Base-by-base conservation (phyloP, 2,888 invertebrate genomes). In the Sarcophaga variegata region DNA sequence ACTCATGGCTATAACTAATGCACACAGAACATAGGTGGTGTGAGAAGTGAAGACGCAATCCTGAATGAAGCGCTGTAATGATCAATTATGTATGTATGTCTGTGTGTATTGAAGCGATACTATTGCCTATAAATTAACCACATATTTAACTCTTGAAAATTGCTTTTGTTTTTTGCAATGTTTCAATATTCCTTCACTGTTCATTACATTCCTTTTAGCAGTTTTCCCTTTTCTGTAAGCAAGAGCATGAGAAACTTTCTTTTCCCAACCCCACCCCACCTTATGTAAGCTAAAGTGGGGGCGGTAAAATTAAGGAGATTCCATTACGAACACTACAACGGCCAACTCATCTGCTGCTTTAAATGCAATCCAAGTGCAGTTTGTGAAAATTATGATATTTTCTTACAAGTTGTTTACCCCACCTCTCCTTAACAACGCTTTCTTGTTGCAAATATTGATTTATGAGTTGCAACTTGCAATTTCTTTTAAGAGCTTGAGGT, bases 391-490 rank as follows among this genome's bases (percentile, higher is more conserved):
- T 76, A 20, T 75, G 45, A 69, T 80, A 63, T 54, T 81, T 72
- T 72, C 77, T 80, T 59, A 47, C 6, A 76, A 60, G 10, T 69
- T 37, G 6, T 20, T 20, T 59, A 10, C 25, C 10, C 17, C 4
- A 45, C 6, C 20, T 3, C 22, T 22, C 22, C n/a, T 49, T 12
- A 27, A 4, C 20, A n/a, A 8, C 10, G n/a, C 59, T 49, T 69
- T 60, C 82, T 83, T 74, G 69, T 84, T 79, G 81, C 75, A 84
- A 84, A 84, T 87, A 87, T 87, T 87, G 87, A 87, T 87, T 87
- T 87, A 87, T 84, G 87, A 87, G 81, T 82, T 84, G 87, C 87
- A 87, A 84, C 76, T 87, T 87, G 78, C 78, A 80, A 69, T 81
- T 27, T 27, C 62, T 62, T 62, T 76, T 84, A 79, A 83, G 81